phyloP scores from a whole-genome alignment of 64 coral and sea anemone species.

The Exaiptasia diaphana region DNA sequence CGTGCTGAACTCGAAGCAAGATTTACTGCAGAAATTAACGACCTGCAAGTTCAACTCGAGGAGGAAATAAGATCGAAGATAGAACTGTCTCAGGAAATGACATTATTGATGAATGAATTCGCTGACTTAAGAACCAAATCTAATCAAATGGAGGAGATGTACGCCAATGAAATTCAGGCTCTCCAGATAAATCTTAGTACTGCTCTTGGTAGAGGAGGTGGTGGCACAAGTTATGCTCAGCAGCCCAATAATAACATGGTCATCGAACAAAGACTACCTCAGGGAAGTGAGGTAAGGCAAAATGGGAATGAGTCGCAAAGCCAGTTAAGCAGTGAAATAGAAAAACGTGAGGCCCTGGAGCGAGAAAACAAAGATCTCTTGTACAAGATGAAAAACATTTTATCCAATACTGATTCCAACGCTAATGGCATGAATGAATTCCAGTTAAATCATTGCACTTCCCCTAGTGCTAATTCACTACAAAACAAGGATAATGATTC shows the following conservation, averaged over 20 bases:
- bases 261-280: background rate
- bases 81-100: slow-evolving; percentile 70
- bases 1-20: slow-evolving; percentile 47
- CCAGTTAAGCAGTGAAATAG: slow-evolving; percentile 38
- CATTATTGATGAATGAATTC: slow-evolving; percentile 62
- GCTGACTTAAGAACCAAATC: slow-evolving; percentile 45
- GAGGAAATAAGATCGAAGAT: slow-evolving; percentile 60
- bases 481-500: background rate
- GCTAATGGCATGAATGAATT: slow-evolving; percentile 71
- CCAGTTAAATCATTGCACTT: background rate
- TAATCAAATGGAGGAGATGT: slow-evolving; percentile 46
- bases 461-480: background rate
- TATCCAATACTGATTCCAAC: slow-evolving; percentile 17
- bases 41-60: slow-evolving; percentile 41
- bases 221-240: background rate
- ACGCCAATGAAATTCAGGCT: slow-evolving; percentile 19
- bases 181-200: background rate
- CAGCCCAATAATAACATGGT: background rate
- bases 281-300: background rate
- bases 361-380: slow-evolving; percentile 86
- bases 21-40: slow-evolving; percentile 52
- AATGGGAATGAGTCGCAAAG: slow-evolving; percentile 1
- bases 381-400: slow-evolving; percentile 68
- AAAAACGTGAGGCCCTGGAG: slow-evolving; percentile 56
- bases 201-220: background rate